Evolutionary conservation across 2,113 vertebrate species (phyloP), one percentile per base, ranked within the genome.

Genomic region (Lipotes vexillifer): DNA sequence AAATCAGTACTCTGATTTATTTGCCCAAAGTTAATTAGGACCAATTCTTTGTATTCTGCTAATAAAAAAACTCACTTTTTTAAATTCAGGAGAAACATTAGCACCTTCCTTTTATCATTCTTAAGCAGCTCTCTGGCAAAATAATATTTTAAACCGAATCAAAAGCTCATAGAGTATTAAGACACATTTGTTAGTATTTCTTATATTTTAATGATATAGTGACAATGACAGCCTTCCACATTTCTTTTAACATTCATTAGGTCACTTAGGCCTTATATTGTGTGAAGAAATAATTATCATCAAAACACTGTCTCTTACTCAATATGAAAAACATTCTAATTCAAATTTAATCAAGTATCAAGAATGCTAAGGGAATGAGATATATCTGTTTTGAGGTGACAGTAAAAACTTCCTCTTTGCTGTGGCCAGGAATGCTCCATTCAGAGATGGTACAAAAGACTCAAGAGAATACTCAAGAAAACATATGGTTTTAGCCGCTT

Each of bases 401-500:
- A 86, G 21, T 88, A 55, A 90, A 90, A 96, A 46, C 33, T 83
- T 86, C 49, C 41, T 94, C 61, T 80, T 93, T 96, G 71, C 68
- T 94, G 12, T 93, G 61, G 23, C 66, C 86, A 83, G 49, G 86
- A 94, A 93, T 94, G 68, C 31, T 95, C 25, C 57, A 96, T 61
- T 49, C 61, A 95, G 86, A 93, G 59, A 95, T 77, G 69, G 95
- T 93, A 72, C 36, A 74, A 88, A 82, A 96, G 85, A 95, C 46
- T 92, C 31, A 85, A 93, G 85, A 97, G 66, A 96, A 93, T 87
- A 91, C 55, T 96, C 52, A 81, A 96, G 89, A 49, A 97, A 97
- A 90, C 86, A 74, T 87, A 92, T 55, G 93, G 91, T 95, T 97
- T 97, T 97, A 97, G 93, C 55, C 97, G 81, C 61, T 85, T 97